Conservation (phyloP, 1,140 invertebrate genomes). For the Drosophila ironensis region DNA sequence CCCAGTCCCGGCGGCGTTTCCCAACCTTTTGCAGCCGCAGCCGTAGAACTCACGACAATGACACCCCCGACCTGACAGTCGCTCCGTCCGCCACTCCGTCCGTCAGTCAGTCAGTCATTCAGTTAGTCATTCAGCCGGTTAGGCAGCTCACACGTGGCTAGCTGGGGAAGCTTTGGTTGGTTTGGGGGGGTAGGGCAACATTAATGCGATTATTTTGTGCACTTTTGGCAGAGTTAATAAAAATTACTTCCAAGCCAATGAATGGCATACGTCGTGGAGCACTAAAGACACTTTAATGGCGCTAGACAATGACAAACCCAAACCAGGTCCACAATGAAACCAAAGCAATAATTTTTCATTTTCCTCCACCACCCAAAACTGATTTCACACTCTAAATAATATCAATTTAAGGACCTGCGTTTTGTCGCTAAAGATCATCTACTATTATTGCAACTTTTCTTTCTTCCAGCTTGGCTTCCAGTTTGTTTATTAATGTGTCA, state of each 20-base stretch:
- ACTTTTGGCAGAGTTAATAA: slow-evolving; percentile 77
- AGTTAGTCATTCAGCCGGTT: slow-evolving; percentile 53
- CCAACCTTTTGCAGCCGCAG: slow-evolving; percentile 48
- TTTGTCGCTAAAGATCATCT: too few relatives aligned
- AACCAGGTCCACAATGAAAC: slow-evolving; percentile 18
- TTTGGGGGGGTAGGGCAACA: slow-evolving; percentile 14
- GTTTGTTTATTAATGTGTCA: too few relatives aligned
- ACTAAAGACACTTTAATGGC: slow-evolving; percentile 79
- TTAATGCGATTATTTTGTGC: slow-evolving; percentile 81
- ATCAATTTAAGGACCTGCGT: not conserved
- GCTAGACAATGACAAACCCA: slow-evolving; percentile 56
- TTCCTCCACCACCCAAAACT: not conserved
- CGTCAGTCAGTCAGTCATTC: slow-evolving; percentile 18
- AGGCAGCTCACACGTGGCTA: slow-evolving; percentile 64
- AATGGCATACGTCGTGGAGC: slow-evolving; percentile 64
- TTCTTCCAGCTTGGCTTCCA: too few relatives aligned
- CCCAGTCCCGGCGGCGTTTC: slow-evolving; percentile 49
- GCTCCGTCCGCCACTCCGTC: slow-evolving; percentile 23
- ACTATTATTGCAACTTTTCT: too few relatives aligned
- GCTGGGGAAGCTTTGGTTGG: not conserved
- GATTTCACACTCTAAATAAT: slow-evolving; percentile 3
- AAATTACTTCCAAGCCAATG: slow-evolving; percentile 80
- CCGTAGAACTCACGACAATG: slow-evolving; percentile 60
- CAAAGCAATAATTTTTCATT: slow-evolving; percentile 59
- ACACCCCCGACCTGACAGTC: slow-evolving; percentile 56